Evolutionary conservation across 2,888 invertebrate species (phyloP), one percentile per base, ranked within the genome.

Genomic region (Drosophila suboccidentalis): DNA sequence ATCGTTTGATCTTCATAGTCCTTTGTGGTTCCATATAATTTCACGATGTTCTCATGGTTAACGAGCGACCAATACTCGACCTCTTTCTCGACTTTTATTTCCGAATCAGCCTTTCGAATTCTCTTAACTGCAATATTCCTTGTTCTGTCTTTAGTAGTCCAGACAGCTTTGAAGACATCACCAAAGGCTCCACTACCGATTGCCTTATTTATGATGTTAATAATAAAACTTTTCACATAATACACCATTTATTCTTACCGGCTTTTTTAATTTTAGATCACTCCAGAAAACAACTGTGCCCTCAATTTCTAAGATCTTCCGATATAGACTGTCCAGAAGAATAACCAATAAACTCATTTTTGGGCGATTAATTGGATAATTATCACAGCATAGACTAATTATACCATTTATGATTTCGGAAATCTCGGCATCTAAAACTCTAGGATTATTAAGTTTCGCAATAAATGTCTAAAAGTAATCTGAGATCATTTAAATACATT

Each of bases 31-130:
- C 58, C 53, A 29, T 19, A 39, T 1, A 64, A 41, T 26, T 11
- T 29, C 3, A 59, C 49, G 4, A 59, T 63, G 32, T 68, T 68
- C 10, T n/a, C 34, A 29, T 68, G 68, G 10, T 39, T 39, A n/a
- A n/a, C 44, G 1, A 34, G 43, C 15, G 15, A 51, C 3, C 63
- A 13, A 10, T 51, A 39, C 2, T 13, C 15, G 4, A 57, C 22
- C 26, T 68, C 68, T 19, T 15, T 38, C n/a, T 57, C 51, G 47
- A 51, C 17, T 4, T n/a, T 22, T 10, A 15, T 5, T 2, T n/a
- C n/a, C 1, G 11, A 0, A 46, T 34, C 3, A 6, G 10, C 2
- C 4, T 26, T 0, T 17, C n/a, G n/a, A 36, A 46, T 15, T 46
- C 8, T 44, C 11, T 57, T 57, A 26, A 36, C 34, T 10, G 46